A percentile compares a stretch with the other conserved stretches of the same genome.
Evolutionary conservation across 2,113 vertebrate species (phyloP).

Genomic region (western clawed frog (Xenopus tropicalis)): UCB_Xtro_10.0 CM004450.2:140271501-140272000

Average conservation of each 20-base stretch:
- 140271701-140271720: neutral
- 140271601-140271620: neutral
- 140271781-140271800: too few relatives aligned
- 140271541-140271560: neutral
- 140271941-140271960: too few relatives aligned
- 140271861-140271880: too few relatives aligned
- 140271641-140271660: neutral
- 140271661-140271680: neutral
- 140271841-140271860: too few relatives aligned
- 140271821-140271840: too few relatives aligned
- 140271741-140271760: neutral
- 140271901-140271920: too few relatives aligned
- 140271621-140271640: neutral
- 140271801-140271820: too few relatives aligned
- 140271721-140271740: conserved; percentile 1
- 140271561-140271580: neutral
- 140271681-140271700: neutral
- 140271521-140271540: neutral
- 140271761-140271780: too few relatives aligned
- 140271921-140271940: too few relatives aligned
- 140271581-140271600: neutral
- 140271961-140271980: too few relatives aligned
- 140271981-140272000: too few relatives aligned
- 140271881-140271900: too few relatives aligned
- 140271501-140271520: conserved; percentile 8